Evolutionary conservation across 1,140 invertebrate species (phyloP).

Genomic region (Drosophila azteca): DNA sequence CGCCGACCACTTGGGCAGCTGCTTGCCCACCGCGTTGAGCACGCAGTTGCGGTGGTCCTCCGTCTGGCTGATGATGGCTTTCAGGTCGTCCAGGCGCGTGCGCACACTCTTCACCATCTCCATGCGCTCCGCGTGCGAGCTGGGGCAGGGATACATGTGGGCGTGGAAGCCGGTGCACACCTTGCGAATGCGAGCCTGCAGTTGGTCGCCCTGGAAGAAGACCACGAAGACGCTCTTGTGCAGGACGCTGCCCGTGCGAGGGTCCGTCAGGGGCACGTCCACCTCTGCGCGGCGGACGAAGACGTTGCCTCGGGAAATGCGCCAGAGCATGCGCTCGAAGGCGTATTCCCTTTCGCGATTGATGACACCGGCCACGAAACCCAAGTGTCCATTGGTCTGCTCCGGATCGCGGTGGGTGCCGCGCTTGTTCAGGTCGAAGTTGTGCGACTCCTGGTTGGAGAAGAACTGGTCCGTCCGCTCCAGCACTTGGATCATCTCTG

Average conservation of each 20-base stretch:
- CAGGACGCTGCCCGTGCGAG: constrained; percentile 92
- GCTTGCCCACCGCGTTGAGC: constrained; percentile 94
- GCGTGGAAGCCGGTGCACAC: constrained; percentile 98
- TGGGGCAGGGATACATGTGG: constrained; percentile 97
- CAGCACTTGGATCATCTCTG: constrained; percentile 96
- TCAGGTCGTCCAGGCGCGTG: constrained; percentile 96
- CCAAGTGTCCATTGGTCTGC: constrained; percentile 85
- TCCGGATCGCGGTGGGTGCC: constrained; percentile 90
- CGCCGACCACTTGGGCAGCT: constrained; percentile 96
- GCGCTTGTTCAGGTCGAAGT: constrained; percentile 85
- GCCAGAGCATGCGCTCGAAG: constrained; percentile 98
- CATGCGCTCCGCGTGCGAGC: constrained; percentile 92
- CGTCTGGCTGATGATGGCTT: constrained; percentile 96
- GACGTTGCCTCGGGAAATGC: constrained; percentile 95
- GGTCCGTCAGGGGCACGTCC: constrained; percentile 93
- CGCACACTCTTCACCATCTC: constrained; percentile 97
- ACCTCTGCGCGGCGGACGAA: constrained; percentile 94
- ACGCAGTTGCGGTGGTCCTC: constrained; percentile 97
- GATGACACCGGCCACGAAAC: constrained; percentile 94
- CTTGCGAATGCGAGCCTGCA: constrained; percentile 97
- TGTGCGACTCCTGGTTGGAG: constrained; percentile 68
- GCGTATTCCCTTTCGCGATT: constrained; percentile 94
- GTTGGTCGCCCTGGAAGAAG: constrained; percentile 99
- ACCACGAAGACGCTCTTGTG: constrained; percentile 97
- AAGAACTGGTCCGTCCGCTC: constrained; percentile 92